Evolutionary conservation across 2,113 vertebrate genomes (phyloP), one percentile per base, ranked within the genome.

Genomic region (Hylia prasina): DNA sequence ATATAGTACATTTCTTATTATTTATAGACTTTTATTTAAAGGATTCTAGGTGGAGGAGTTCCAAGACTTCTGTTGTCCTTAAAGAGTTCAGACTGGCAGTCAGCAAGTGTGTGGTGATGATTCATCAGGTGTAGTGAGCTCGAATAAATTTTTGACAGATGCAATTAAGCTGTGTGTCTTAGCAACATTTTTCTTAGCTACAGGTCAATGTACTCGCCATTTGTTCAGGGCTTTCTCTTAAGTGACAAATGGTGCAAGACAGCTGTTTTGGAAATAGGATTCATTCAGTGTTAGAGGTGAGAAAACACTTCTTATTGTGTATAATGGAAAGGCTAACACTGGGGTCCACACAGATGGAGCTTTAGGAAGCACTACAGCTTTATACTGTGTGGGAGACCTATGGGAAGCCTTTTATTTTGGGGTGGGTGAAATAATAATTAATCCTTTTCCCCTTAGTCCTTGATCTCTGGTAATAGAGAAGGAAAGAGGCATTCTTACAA

Each of bases 111-210:
- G 81, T 82, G 71, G 65, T 50, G 81, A 76, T 90, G 92, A 91
- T 96, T 93, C 95, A 90, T 94, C 93, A 93, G 87, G 82, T 91
- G 63, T 70, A 77, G 91, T 88, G 60, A 93, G 84, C 90, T 47
- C 13, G 2, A 86, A 84, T 65, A 72, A 47, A 31, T 77, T 95
- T 96, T 87, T 96, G 95, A 97, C 93, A 93, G 91, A 77, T 82
- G 87, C 90, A 96, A 90, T 96, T 96, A 96, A 85, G 87, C 82
- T 69, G 50, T 94, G 82, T 1, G 13, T 87, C 82, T 91, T 85
- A 70, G 93, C 78, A 96, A 63, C 82, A 63, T 90, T 96, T 97
- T 94, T 95, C 95, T 96, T 94, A 88, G 87, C 75, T 73, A 70
- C 72, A 77, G 94, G 93, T 96, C 93, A 93, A 23, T 37, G 64